Conservation (phyloP, 2,113 vertebrate genomes). For the Ochotona princeps region DNA sequence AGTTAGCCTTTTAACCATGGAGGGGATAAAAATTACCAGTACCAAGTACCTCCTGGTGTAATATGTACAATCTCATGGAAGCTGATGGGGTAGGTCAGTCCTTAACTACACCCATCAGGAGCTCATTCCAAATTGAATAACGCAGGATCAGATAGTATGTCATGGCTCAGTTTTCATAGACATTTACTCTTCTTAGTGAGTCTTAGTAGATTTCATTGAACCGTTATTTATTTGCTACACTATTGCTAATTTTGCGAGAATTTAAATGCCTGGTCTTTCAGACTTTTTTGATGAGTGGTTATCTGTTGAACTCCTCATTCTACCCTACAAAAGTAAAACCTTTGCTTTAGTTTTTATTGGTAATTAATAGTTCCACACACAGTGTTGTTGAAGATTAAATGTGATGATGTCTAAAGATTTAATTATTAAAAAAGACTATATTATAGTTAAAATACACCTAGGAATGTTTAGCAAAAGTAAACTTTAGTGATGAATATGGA, state of each 20-base stretch:
- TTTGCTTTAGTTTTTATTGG: neutral
- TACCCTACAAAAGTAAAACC: neutral
- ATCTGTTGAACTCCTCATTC: neutral
- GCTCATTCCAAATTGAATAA: neutral
- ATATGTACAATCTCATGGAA: neutral
- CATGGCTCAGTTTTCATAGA: neutral
- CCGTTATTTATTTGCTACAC: neutral
- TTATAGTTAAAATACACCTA: neutral
- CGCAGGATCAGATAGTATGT: too few relatives aligned
- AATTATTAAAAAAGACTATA: neutral
- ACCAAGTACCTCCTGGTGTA: neutral
- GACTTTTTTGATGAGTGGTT: neutral
- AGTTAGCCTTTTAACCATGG: neutral
- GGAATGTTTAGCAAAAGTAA: neutral
- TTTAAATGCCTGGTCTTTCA: neutral
- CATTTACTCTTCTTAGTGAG: neutral
- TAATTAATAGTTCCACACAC: neutral
- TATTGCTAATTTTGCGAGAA: neutral
- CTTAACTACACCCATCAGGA: neutral
- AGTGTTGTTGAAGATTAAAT: neutral
- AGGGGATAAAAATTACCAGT: neutral
- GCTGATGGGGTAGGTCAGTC: neutral
- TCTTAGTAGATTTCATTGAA: neutral
- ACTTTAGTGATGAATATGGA: neutral
- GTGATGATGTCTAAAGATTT: neutral